phyloP scores from a whole-genome alignment of 1,140 invertebrate genomes.

The Maconellicoccus hirsutus region DNA sequence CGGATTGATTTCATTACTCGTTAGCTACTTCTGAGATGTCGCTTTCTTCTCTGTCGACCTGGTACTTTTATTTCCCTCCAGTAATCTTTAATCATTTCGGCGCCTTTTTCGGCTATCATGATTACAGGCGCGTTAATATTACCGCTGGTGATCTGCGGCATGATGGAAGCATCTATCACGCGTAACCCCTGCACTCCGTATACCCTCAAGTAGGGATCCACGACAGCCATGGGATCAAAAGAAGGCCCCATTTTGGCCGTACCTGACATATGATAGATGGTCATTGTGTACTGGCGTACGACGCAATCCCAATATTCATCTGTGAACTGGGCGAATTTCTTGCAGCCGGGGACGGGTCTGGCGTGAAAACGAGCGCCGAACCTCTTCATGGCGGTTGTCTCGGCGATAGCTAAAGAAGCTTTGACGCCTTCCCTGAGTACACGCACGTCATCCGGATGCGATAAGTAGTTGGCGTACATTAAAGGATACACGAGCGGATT shows the following conservation, averaged over 20 bases:
- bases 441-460: conserved; percentile 63
- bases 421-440: conserved; percentile 74
- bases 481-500: conserved; percentile 76
- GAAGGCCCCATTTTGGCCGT: conserved; percentile 64
- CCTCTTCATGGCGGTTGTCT: conserved; percentile 38
- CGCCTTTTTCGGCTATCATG: conserved; percentile 87
- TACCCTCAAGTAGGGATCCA: conserved; percentile 64
- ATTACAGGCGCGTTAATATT: conserved; percentile 78
- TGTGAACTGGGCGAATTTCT: conserved; percentile 44
- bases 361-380: conserved; percentile 62
- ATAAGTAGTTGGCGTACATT: conserved; percentile 80
- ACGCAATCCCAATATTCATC: conserved; percentile 32
- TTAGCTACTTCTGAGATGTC: not conserved
- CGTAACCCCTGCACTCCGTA: conserved; percentile 60
- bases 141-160: conserved; percentile 67
- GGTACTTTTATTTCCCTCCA: conserved; percentile 41
- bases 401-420: conserved; percentile 61
- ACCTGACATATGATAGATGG: conserved; percentile 74
- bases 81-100: conserved; percentile 68
- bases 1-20: not conserved
- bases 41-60: conserved; percentile 31
- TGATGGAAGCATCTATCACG: conserved; percentile 69
- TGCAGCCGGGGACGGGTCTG: conserved; percentile 63
- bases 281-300: conserved; percentile 61
- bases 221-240: conserved; percentile 63